Conservation (phyloP, 1,140 invertebrate species). For the Melanaphis sacchari region DNA sequence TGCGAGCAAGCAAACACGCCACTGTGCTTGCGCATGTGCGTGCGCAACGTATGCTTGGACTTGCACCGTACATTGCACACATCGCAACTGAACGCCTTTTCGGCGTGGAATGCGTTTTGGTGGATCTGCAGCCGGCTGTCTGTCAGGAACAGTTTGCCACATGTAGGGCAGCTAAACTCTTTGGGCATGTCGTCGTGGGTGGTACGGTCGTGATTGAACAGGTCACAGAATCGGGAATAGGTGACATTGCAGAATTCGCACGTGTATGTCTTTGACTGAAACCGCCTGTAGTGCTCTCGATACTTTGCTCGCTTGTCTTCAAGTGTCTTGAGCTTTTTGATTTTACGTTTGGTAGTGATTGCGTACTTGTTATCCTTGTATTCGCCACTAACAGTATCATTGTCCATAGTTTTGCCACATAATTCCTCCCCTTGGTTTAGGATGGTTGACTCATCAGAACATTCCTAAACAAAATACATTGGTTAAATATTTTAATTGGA, state of each 20-base stretch:
- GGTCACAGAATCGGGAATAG: constrained; percentile 50
- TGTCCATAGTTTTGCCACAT: not conserved
- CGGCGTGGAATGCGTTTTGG: constrained; percentile 37
- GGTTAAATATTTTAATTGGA: not conserved
- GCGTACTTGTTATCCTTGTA: not conserved
- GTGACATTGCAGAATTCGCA: constrained; percentile 50
- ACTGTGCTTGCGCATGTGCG: constrained; percentile 54
- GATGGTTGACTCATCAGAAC: not conserved
- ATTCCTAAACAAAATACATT: not conserved
- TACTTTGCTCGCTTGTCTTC: constrained; percentile 50
- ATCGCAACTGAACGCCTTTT: constrained; percentile 51
- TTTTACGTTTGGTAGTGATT: not conserved
- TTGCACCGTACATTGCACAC: constrained; percentile 42
- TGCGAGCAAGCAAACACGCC: constrained; percentile 40
- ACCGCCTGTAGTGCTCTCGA: constrained; percentile 52
- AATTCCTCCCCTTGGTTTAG: not conserved
- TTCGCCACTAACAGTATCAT: not conserved
- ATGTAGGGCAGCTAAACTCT: constrained; percentile 39
- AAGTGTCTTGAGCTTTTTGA: constrained; percentile 17
- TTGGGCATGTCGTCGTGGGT: constrained; percentile 51
- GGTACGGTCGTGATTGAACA: constrained; percentile 52
- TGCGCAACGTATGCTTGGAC: constrained; percentile 51
- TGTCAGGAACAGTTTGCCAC: constrained; percentile 50
- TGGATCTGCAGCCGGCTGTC: constrained; percentile 46
- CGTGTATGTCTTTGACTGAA: constrained; percentile 46